Conservation (phyloP, 2,888 invertebrate species). For the Sceliomorpha sp. region DNA sequence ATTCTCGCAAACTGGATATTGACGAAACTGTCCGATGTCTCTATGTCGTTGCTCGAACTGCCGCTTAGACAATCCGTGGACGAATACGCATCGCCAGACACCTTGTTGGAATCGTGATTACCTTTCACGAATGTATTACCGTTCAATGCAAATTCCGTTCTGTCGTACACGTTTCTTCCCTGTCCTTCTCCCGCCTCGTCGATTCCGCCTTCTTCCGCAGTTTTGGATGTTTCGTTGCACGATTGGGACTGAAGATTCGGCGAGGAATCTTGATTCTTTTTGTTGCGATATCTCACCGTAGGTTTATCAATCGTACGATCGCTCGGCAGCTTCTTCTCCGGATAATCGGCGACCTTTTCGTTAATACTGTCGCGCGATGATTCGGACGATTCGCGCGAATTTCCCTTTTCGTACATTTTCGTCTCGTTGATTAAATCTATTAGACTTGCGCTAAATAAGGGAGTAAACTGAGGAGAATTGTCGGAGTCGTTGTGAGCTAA, state of each 20-base stretch:
- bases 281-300: no score
- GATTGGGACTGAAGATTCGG: conserved; percentile 17
- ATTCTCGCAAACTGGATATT: conserved; percentile 69
- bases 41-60: conserved; percentile 70
- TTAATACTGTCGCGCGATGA: no score
- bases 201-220: no score
- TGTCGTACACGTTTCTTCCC: conserved; percentile 26
- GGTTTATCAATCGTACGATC: conserved; percentile 17
- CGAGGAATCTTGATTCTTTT: conserved; percentile 57
- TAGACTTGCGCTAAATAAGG: no score
- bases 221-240: no score
- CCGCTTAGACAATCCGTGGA: conserved; percentile 64
- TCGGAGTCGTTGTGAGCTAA: no score
- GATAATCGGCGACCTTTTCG: conserved; percentile 23
- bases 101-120: conserved; percentile 49
- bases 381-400: no score
- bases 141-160: conserved; percentile 13
- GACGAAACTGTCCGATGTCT: conserved; percentile 73
- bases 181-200: no score
- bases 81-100: conserved; percentile 49
- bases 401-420: no score
- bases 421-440: no score
- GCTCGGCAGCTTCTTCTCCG: conserved; percentile 15
- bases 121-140: conserved; percentile 40
- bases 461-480: no score